These are phyloP conservation scores for Myocastor coypus DNA, from an alignment of 2,113 vertebrate species.

Conservation along the genomic window DNA sequence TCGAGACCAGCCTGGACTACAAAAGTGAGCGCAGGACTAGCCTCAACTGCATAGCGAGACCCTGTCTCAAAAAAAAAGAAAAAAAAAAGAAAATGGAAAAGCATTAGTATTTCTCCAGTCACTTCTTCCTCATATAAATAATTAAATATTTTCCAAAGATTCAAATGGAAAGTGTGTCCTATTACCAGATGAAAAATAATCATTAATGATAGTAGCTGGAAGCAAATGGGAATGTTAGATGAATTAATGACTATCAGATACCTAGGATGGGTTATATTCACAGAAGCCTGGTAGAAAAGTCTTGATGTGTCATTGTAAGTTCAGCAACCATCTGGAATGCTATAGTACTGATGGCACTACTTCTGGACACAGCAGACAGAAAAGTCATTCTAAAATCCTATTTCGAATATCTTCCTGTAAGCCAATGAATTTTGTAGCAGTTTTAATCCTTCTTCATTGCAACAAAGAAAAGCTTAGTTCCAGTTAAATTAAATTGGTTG, in stretches of 20 bases:
- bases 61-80: too few species aligned
- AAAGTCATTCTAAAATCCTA: conserved; percentile 86
- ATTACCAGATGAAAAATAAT: conserved; percentile 15
- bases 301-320: conserved; percentile 66
- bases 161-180: background rate
- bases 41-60: too few species aligned
- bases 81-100: conserved; percentile 1
- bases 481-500: conserved; percentile 92
- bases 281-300: background rate
- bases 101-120: conserved; percentile 35
- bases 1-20: too few species aligned
- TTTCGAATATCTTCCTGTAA: conserved; percentile 89
- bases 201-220: background rate
- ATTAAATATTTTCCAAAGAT: conserved; percentile 27
- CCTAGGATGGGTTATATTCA: background rate
- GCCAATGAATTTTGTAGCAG: conserved; percentile 89
- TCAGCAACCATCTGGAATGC: conserved; percentile 79
- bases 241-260: conserved; percentile 32
- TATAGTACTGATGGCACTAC: conserved; percentile 80
- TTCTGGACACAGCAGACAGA: conserved; percentile 86
- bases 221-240: background rate
- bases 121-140: conserved; percentile 39
- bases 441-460: conserved; percentile 88
- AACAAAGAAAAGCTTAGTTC: conserved; percentile 90
- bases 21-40: too few species aligned